Conservation (phyloP, 1,140 invertebrate genomes). For the Macrobrachium rosenbergii region DNA sequence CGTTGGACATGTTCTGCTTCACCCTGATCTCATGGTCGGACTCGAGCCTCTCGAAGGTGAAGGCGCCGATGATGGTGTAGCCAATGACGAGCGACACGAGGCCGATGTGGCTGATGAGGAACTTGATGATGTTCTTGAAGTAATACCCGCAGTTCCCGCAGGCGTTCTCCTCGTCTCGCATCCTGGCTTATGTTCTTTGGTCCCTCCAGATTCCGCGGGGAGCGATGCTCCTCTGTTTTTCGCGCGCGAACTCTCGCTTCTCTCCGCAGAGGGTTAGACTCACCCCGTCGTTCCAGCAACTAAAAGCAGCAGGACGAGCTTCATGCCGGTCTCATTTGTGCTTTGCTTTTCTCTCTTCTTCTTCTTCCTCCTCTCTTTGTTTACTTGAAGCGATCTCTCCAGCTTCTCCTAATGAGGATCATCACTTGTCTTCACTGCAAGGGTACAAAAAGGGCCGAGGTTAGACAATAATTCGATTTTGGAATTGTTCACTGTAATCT, state of each 20-base stretch:
- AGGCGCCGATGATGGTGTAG: slow-evolving; percentile 89
- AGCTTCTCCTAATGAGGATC: too few relatives aligned
- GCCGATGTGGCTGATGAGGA: slow-evolving; percentile 89
- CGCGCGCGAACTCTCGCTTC: not conserved
- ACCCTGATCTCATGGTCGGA: slow-evolving; percentile 82
- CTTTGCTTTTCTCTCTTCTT: not conserved
- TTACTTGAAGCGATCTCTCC: not conserved
- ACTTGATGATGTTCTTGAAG: slow-evolving; percentile 69
- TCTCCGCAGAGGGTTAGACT: not conserved
- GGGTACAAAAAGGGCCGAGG: too few relatives aligned
- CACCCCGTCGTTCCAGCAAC: not conserved
- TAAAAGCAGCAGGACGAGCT: not conserved
- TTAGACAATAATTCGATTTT: too few relatives aligned
- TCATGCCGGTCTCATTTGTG: not conserved
- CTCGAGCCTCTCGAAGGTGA: slow-evolving; percentile 85
- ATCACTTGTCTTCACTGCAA: too few relatives aligned
- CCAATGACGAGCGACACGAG: slow-evolving; percentile 88
- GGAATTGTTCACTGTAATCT: too few relatives aligned
- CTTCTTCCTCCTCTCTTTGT: not conserved
- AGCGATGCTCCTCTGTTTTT: slow-evolving; percentile 1
- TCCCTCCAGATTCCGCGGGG: not conserved
- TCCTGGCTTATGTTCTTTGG: not conserved
- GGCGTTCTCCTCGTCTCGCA: slow-evolving; percentile 34
- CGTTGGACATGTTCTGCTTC: slow-evolving; percentile 80
- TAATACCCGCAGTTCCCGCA: slow-evolving; percentile 62